Percentiles rank a stretch among this genome's conserved stretches.
Evolutionary conservation across 2,888 invertebrate species (phyloP).

Genomic region (Axea sp.): DNA sequence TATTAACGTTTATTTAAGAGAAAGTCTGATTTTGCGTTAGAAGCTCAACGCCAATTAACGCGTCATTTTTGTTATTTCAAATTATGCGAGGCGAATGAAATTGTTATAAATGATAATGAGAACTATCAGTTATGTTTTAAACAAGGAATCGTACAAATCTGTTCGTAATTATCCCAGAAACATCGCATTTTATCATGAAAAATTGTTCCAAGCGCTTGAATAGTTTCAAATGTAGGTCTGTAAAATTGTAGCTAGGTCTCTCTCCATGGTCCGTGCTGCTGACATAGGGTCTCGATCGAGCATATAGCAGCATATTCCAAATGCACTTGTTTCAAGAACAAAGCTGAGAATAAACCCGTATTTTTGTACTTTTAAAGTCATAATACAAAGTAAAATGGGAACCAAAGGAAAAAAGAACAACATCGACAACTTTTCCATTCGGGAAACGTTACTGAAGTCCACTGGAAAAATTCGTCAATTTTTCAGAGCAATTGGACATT

Average conservation of each 20-base stretch:
- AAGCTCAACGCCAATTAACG: slow-evolving; percentile 2
- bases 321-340: no score
- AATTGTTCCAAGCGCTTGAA: slow-evolving; percentile 6
- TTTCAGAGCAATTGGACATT: neutral
- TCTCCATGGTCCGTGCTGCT: slow-evolving; percentile 42
- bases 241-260: slow-evolving; percentile 7
- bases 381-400: no score
- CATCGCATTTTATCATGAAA: neutral
- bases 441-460: no score
- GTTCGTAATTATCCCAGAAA: no score
- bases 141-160: no score
- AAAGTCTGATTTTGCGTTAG: slow-evolving; percentile 7
- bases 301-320: no score
- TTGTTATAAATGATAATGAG: neutral
- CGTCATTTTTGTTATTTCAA: slow-evolving; percentile 6
- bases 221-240: slow-evolving; percentile 12
- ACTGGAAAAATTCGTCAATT: no score
- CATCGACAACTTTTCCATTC: no score
- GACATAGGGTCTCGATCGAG: neutral
- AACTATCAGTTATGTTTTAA: no score
- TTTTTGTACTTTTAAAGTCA: no score
- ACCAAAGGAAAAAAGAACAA: no score
- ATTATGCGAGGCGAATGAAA: neutral
- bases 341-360: no score
- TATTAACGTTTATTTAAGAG: slow-evolving; percentile 21